Percentiles rank a stretch among this genome's conserved stretches.
phyloP scores from a whole-genome alignment of 2,888 invertebrate species.

The Nesidiocoris tenuis region DNA sequence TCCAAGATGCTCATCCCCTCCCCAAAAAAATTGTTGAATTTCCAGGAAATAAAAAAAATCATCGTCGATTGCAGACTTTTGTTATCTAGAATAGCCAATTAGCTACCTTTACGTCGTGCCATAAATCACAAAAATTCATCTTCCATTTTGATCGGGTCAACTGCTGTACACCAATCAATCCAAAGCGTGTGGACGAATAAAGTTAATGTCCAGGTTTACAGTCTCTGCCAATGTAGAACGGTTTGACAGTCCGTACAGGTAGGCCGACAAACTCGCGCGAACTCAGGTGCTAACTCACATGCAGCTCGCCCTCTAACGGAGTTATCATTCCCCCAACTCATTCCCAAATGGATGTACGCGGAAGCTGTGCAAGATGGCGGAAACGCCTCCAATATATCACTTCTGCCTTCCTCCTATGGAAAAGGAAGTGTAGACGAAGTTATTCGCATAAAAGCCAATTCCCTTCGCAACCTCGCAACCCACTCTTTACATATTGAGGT shows the following conservation, averaged over 20 bases:
- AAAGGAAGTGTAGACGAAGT: background rate
- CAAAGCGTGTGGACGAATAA: too few relatives aligned
- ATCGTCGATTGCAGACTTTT: too few relatives aligned
- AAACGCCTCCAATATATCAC: background rate
- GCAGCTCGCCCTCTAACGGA: slow-evolving; percentile 37
- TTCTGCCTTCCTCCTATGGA: background rate
- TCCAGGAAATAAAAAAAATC: too few relatives aligned
- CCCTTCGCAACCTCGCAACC: background rate
- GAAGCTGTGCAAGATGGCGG: slow-evolving; percentile 2
- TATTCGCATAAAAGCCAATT: background rate
- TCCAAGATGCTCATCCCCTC: too few relatives aligned
- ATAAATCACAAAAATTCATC: too few relatives aligned
- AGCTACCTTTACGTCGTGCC: too few relatives aligned
- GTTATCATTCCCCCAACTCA: slow-evolving; percentile 32
- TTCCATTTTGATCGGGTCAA: too few relatives aligned
- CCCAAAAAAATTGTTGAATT: too few relatives aligned
- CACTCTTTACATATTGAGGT: background rate
- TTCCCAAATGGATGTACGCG: slow-evolving; percentile 39
- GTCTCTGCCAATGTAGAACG: too few relatives aligned
- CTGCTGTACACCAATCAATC: too few relatives aligned
- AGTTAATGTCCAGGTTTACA: too few relatives aligned
- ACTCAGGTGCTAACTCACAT: slow-evolving; percentile 41
- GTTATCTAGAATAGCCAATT: too few relatives aligned
- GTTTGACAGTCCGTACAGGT: background rate
- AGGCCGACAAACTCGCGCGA: slow-evolving; percentile 1